Evolutionary conservation across 2,113 vertebrate species (phyloP), one percentile per base, ranked within the genome.

Genomic region (Grammomys dolichurus): DNA sequence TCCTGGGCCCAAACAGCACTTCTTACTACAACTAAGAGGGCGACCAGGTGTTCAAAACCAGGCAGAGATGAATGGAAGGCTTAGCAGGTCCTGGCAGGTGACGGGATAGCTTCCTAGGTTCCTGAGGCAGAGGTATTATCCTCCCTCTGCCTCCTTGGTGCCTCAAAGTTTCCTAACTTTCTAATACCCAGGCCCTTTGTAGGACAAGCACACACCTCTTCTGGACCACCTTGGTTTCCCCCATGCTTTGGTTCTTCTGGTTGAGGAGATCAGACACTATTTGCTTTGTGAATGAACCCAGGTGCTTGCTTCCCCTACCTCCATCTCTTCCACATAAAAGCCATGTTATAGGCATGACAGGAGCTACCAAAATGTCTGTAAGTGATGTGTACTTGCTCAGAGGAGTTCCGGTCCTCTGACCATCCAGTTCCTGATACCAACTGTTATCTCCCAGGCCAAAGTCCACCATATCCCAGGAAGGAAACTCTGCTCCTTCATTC

Each of bases 391-490:
- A 22, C 33, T 7, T 9, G 20, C 84, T 65, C 0, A 3, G 51
- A 3, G 51, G 10, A 82, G 43, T 6, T 46, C 48, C 24, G 36
- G 31, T 48, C 72, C 87, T 33, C 12, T 24, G 51, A 40, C 24
- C 0, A 0, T 73, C 33, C 48, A 80, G 85, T 63, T 63, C 0
- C 5, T 0, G 1, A 86, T 1, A 75, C 16, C 19, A 17, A 17
- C 31, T 14, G 17, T 19, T 1, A 26, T 51, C 40, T 60, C 36
- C 67, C 16, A 36, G 19, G 54, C 46, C 85, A 63, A 43, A n/a
- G 46, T 20, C 65, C 13, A 31, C 63, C 69, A 60, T 0, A 13
- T 11, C 60, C 72, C 6, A 11, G 33, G 3, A 51, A 54, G 1
- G 6, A 58, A 67, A 40, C 54, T 40, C 77, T 46, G 51, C 67